Percentiles rank a stretch among this genome's conserved stretches.
Evolutionary conservation across 2,113 vertebrate genomes (phyloP).

Genomic region (Daubentonia madagascariensis): DNA sequence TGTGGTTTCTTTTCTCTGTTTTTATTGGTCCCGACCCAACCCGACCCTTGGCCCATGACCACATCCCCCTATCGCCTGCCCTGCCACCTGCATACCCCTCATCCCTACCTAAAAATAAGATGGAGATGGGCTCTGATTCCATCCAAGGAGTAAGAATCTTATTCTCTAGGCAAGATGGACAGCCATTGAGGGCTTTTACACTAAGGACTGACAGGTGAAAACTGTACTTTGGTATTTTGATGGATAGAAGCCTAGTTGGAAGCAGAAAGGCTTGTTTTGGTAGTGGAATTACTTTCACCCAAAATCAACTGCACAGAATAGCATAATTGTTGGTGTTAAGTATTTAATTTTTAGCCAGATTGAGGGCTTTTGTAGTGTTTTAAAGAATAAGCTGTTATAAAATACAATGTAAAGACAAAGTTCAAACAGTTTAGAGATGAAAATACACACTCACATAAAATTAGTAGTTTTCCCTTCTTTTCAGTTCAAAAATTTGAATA

Average conservation of each 20-base stretch:
- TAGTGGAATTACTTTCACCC: not conserved
- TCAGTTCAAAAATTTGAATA: slow-evolving; percentile 22
- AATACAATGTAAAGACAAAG: not conserved
- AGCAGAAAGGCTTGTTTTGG: not conserved
- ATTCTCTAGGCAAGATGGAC: not conserved
- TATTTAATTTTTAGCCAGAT: not conserved
- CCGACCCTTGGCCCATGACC: no score
- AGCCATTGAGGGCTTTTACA: not conserved
- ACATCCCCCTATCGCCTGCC: no score
- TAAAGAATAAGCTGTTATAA: not conserved
- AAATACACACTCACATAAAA: not conserved
- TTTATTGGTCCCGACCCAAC: no score
- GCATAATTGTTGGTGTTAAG: not conserved
- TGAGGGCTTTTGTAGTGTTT: not conserved
- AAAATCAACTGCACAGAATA: not conserved
- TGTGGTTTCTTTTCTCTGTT: no score
- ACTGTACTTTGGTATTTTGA: not conserved
- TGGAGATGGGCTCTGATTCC: not conserved
- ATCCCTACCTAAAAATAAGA: not conserved
- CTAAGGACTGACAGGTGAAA: not conserved
- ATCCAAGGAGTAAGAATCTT: not conserved
- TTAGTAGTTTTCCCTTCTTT: not conserved
- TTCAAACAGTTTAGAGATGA: slow-evolving; percentile 8
- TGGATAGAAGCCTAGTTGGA: not conserved
- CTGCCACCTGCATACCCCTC: no score